Evolutionary conservation across 2,888 invertebrate genomes (phyloP).

Genomic region (Auanema sp.): DNA sequence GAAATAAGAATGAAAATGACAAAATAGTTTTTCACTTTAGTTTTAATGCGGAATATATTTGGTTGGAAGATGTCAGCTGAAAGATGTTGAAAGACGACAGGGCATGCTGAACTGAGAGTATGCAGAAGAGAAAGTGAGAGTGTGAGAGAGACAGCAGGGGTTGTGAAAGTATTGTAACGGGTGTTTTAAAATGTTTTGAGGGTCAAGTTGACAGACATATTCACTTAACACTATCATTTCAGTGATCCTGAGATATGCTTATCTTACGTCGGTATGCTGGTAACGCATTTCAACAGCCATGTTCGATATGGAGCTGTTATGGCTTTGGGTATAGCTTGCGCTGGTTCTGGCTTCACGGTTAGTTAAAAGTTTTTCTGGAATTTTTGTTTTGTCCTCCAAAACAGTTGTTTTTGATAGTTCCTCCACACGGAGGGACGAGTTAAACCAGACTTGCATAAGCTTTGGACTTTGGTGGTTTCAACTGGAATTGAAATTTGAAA

Average conservation of each 20-base stretch:
- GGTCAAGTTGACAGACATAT: neutral
- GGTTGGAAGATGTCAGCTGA: too few relatives aligned
- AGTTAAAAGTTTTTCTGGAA: too few relatives aligned
- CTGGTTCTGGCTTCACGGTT: constrained; percentile 86
- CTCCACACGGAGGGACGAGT: too few relatives aligned
- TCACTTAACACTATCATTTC: constrained; percentile 58
- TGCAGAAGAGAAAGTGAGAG: neutral
- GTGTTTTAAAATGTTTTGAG: neutral
- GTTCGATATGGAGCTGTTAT: constrained; percentile 98
- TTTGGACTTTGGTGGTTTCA: too few relatives aligned
- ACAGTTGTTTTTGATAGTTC: too few relatives aligned
- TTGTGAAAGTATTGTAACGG: neutral
- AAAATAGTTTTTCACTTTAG: too few relatives aligned
- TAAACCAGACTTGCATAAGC: too few relatives aligned
- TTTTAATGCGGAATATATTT: too few relatives aligned
- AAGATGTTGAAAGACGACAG: too few relatives aligned
- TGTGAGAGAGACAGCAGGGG: neutral
- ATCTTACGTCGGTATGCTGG: constrained; percentile 90
- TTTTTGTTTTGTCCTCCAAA: too few relatives aligned
- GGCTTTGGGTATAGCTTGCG: constrained; percentile 97
- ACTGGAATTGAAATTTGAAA: too few relatives aligned
- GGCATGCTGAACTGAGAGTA: neutral
- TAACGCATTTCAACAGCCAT: constrained; percentile 98
- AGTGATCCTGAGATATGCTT: constrained; percentile 91
- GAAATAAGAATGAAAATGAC: too few relatives aligned